A percentile compares a stretch with the other conserved stretches of the same genome.
Conservation (phyloP, 2,888 invertebrate species). For the Odiellus spinosus region DNA sequence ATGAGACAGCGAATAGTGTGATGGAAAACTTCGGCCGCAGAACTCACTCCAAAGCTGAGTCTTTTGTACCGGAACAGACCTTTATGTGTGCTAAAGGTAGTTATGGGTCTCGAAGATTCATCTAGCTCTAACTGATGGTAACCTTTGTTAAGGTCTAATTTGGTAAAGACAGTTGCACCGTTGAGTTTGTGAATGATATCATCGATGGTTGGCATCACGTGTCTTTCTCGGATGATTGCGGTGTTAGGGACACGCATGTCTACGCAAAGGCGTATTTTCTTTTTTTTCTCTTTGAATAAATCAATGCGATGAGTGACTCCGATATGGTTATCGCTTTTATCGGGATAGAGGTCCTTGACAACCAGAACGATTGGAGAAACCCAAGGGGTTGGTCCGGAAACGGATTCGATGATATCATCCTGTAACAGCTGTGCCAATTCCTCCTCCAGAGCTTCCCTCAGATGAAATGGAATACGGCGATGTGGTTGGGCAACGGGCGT, state of each 20-base stretch:
- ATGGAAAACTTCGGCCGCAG: too few species aligned
- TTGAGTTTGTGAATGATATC: constrained; percentile 17
- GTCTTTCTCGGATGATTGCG: constrained; percentile 18
- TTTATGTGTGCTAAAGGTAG: constrained; percentile 17
- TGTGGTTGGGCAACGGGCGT: background rate
- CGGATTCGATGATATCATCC: constrained; percentile 21
- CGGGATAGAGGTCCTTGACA: too few species aligned
- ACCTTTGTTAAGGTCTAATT: constrained; percentile 18
- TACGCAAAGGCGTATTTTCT: too few species aligned
- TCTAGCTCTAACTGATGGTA: too few species aligned
- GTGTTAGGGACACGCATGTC: constrained; percentile 18
- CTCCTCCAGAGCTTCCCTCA: constrained; percentile 10
- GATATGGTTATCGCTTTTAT: too few species aligned
- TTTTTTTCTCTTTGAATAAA: too few species aligned
- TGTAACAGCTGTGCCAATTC: constrained; percentile 19
- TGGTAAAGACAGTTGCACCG: constrained; percentile 15
- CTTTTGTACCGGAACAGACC: constrained; percentile 13
- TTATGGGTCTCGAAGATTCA: constrained; percentile 16
- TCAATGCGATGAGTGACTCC: too few species aligned
- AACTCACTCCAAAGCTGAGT: too few species aligned
- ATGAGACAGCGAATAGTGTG: too few species aligned
- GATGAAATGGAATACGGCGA: too few species aligned
- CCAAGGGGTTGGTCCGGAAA: constrained; percentile 22
- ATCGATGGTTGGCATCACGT: constrained; percentile 19
- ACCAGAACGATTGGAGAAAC: constrained; percentile 21